These are phyloP conservation scores for Rutpela maculata DNA, from an alignment of 2,888 invertebrate genomes.

Conservation along the genomic window DNA sequence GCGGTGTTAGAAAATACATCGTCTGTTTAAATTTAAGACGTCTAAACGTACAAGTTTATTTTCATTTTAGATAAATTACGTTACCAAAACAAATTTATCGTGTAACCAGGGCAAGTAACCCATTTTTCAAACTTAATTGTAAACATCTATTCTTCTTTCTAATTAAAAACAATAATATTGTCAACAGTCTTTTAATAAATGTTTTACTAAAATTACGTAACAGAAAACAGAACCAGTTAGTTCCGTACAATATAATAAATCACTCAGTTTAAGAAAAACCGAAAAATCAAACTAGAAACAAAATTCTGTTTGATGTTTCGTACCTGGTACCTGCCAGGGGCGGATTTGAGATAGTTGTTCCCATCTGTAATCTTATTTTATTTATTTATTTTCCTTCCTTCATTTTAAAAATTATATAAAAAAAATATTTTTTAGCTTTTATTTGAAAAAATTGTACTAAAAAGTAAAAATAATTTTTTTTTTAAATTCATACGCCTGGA, in stretches of 20 bases:
- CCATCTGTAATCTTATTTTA: too few relatives aligned
- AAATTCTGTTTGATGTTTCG: neutral
- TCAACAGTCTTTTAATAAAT: slow-evolving; percentile 27
- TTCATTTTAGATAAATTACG: slow-evolving; percentile 25
- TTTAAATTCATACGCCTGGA: too few relatives aligned
- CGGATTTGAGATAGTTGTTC: neutral
- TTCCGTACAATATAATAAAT: neutral
- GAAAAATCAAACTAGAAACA: neutral
- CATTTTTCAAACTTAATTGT: slow-evolving; percentile 36
- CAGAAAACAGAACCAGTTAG: slow-evolving; percentile 16
- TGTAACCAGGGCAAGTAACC: slow-evolving; percentile 31
- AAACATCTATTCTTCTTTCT: slow-evolving; percentile 28
- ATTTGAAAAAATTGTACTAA: too few relatives aligned
- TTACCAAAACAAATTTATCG: slow-evolving; percentile 2
- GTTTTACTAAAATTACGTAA: slow-evolving; percentile 8
- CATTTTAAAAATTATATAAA: too few relatives aligned
- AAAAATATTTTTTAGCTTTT: too few relatives aligned
- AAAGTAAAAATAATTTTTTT: too few relatives aligned
- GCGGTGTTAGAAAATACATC: slow-evolving; percentile 9
- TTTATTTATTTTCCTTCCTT: too few relatives aligned
- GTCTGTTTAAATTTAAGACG: slow-evolving; percentile 9
- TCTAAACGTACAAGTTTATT: slow-evolving; percentile 13
- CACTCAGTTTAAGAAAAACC: neutral
- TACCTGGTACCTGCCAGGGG: neutral
- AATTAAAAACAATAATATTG: slow-evolving; percentile 28